Evolutionary conservation across 2,888 invertebrate genomes (phyloP).

Genomic region (Noctua pronuba): DNA sequence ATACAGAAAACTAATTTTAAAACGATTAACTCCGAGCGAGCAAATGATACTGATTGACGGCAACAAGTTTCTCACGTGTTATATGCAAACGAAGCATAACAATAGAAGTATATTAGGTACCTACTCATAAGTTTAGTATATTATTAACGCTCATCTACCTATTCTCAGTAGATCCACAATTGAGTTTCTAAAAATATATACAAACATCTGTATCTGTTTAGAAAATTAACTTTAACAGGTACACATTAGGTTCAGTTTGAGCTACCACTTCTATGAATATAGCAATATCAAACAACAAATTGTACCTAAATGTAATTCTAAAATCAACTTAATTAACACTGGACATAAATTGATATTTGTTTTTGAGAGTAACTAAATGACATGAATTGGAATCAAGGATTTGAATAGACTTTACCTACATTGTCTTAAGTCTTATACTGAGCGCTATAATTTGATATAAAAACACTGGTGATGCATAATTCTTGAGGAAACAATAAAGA

Average conservation of each 20-base stretch:
- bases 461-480: constrained; percentile 15
- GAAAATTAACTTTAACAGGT: background rate
- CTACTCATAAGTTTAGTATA: constrained; percentile 35
- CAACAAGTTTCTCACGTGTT: constrained; percentile 44
- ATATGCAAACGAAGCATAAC: constrained; percentile 20
- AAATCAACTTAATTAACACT: no score
- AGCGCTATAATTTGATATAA: constrained; percentile 5
- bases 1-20: constrained; percentile 44
- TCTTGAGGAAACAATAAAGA: constrained; percentile 32
- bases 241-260: background rate
- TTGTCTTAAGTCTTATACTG: background rate
- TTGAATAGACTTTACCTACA: background rate
- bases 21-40: constrained; percentile 45
- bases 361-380: no score
- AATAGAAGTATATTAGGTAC: constrained; percentile 34
- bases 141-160: constrained; percentile 25
- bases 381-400: background rate
- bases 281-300: background rate
- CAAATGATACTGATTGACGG: constrained; percentile 44
- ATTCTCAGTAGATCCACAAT: background rate
- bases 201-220: background rate
- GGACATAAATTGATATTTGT: background rate
- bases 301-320: background rate
- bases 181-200: background rate
- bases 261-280: background rate